Evolutionary conservation across 1,140 invertebrate genomes (phyloP), one percentile per base, ranked within the genome.

Genomic region (Pomacea maculata): DNA sequence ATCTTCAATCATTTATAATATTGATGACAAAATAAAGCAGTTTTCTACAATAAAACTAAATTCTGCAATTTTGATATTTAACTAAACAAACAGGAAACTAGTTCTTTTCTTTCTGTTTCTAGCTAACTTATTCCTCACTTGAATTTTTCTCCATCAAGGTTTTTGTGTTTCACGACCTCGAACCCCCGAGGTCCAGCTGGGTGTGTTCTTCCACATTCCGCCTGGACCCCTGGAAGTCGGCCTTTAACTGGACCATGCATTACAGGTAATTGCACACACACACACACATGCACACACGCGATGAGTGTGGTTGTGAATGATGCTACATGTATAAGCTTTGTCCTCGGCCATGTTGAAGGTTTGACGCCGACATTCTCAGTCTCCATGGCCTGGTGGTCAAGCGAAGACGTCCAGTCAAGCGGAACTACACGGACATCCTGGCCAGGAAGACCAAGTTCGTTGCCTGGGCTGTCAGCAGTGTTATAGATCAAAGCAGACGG

Each of bases 401-500:
- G 55, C 75, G 54, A 45, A 29, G n/a, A 61, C 8, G 0, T 15
- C 74, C 64, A 21, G 75, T 52, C 52, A n/a, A 17, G 3, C 64
- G 29, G 63, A 78, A 78, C 71, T 82, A 78, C 75, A 79, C 78
- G 7, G 78, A 79, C 5, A 79, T 79, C n/a, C 14, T 79, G 68
- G 65, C 78, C 67, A 25, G 12, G 52, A 88, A 88, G 78, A 79
- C 80, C 52, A 83, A 80, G 72, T 75, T 80, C 67, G 93, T 93
- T 0, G 92, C 92, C 1, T 94, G 94, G 94, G 93, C 94, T 80
- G 93, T 94, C 6, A 94, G 93, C 71, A 93, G 94, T 84, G 95
- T 94, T 82, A 9, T 86, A 6, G 90, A 93, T 0, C 85, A 83
- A 34, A 93, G 93, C 82, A 86, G 87, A 5, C 88, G 94, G 21